phyloP scores from a whole-genome alignment of 2,797 vertebrate species.

The Falco rusticolus region DNA sequence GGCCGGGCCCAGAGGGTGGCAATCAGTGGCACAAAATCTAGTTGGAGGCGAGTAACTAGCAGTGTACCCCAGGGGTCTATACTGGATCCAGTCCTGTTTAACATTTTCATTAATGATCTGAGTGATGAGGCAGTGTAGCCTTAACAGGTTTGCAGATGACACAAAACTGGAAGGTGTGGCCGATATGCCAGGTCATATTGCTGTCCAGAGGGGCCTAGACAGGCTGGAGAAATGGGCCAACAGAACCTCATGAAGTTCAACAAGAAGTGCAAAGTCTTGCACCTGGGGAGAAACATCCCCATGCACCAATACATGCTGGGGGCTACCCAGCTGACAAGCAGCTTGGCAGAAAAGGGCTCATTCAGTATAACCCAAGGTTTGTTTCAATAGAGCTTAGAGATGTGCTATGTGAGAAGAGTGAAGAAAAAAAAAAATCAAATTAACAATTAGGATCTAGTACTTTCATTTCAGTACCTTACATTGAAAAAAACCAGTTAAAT shows the following conservation, averaged over 20 bases:
- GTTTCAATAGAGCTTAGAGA: not conserved
- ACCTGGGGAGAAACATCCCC: not conserved
- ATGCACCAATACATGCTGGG: not conserved
- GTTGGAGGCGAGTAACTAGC: not conserved
- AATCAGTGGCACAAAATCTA: not conserved
- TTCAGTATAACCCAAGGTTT: not conserved
- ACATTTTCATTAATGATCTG: not conserved
- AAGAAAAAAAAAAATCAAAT: not conserved
- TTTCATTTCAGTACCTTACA: not conserved
- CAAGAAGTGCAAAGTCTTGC: not conserved
- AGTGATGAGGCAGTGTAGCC: not conserved
- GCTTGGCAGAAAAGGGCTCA: not conserved
- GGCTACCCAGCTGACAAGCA: not conserved
- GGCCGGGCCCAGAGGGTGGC: no score
- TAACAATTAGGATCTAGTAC: not conserved
- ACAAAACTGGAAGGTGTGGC: not conserved
- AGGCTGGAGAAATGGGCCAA: not conserved
- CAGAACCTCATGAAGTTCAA: not conserved
- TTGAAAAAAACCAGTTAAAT: not conserved
- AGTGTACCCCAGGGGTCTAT: fast-evolving
- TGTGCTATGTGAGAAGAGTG: fast-evolving
- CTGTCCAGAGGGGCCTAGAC: no score
- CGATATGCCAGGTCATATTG: not conserved
- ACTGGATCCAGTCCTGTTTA: not conserved
- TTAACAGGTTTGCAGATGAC: not conserved